Percentiles rank a stretch among this genome's conserved stretches.
Conservation (phyloP, 2,797 vertebrate genomes). For the Pseudomugil tenellus region DNA sequence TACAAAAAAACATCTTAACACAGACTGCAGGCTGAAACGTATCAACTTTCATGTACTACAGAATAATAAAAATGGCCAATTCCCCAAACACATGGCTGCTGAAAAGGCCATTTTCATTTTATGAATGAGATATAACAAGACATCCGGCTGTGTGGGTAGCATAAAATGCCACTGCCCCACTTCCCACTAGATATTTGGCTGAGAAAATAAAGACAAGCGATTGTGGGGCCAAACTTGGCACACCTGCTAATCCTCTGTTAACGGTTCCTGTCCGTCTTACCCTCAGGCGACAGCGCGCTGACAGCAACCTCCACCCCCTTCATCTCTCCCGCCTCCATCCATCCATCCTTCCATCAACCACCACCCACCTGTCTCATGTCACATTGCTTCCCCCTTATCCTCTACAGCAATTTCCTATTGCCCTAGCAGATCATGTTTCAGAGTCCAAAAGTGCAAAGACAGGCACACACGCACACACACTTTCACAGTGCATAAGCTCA, state of each 20-base stretch:
- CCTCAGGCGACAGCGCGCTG: conserved; percentile 78
- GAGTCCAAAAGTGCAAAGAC: conserved; percentile 75
- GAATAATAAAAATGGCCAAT: background rate
- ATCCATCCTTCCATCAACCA: conserved; percentile 6
- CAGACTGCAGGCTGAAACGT: too few species aligned
- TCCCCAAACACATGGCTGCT: conserved; percentile 1
- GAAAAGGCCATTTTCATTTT: conserved; percentile 21
- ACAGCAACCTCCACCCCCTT: conserved; percentile 83
- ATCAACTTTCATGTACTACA: background rate
- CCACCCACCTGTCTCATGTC: conserved; percentile 65
- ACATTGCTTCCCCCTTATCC: conserved; percentile 63
- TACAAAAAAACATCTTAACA: conserved; percentile 31
- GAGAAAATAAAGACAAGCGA: conserved; percentile 62
- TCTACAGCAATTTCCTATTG: conserved; percentile 91
- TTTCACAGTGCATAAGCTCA: conserved; percentile 3
- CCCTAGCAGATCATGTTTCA: conserved; percentile 88
- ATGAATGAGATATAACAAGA: conserved; percentile 17
- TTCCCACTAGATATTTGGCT: conserved; percentile 49
- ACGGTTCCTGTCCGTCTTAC: conserved; percentile 88
- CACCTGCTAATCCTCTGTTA: conserved; percentile 86
- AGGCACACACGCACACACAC: conserved; percentile 28
- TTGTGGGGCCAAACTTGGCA: conserved; percentile 85
- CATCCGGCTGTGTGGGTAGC: conserved; percentile 12
- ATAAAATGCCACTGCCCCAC: conserved; percentile 29
- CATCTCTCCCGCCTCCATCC: background rate